Evolutionary conservation across 2,113 vertebrate species (phyloP).

Genomic region (Phylloscopus trochiloides): DNA sequence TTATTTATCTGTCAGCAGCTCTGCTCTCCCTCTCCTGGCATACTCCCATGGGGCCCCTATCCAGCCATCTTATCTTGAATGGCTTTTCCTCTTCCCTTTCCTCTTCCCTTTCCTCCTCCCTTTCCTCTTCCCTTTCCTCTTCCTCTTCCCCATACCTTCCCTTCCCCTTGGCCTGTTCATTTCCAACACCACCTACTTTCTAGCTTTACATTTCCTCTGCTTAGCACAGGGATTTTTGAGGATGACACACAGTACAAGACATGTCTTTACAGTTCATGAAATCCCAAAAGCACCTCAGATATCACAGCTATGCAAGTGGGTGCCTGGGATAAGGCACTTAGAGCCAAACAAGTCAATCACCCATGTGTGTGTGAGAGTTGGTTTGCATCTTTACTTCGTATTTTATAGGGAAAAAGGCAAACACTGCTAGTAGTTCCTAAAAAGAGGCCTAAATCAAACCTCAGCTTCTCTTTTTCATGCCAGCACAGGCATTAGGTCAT

Average conservation of each 20-base stretch:
- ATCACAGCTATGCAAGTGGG: background rate
- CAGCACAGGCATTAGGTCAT: background rate
- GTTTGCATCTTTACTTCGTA: background rate
- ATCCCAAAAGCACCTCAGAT: background rate
- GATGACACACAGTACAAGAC: background rate
- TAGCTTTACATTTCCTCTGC: background rate
- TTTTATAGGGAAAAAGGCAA: background rate
- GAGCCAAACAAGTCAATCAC: background rate
- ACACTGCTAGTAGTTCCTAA: background rate
- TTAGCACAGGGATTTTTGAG: background rate
- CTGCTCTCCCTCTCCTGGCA: background rate
- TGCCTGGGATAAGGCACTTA: background rate
- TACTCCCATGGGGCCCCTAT: background rate
- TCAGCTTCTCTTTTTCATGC: background rate
- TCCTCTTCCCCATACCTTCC: background rate
- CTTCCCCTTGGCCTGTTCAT: background rate
- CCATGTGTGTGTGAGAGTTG: background rate
- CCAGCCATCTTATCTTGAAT: background rate
- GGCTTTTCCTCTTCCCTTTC: background rate
- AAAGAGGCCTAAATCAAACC: background rate
- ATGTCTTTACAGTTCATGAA: background rate
- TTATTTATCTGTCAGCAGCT: background rate
- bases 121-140: background rate
- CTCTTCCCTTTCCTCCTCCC: background rate
- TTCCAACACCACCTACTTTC: background rate